Evolutionary conservation across 1,140 invertebrate genomes (phyloP).

Genomic region (Bursaphelenchus mucronatus): DNA sequence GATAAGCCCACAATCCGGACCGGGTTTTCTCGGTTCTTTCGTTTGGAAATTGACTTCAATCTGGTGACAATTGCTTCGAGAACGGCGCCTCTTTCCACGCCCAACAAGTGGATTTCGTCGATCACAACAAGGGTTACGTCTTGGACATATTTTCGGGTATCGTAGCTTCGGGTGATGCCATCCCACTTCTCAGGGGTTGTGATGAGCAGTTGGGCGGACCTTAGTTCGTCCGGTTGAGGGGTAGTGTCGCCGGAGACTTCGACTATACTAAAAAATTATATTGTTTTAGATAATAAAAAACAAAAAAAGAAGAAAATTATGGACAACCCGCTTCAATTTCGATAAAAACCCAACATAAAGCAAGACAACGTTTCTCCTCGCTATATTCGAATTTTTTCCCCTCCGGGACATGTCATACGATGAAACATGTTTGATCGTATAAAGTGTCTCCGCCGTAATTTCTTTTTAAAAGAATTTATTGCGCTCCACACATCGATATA

Average conservation of each 20-base stretch:
- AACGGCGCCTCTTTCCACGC: slow-evolving; percentile 69
- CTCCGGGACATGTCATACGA: too few species aligned
- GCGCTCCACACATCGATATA: too few species aligned
- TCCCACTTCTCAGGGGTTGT: slow-evolving; percentile 99
- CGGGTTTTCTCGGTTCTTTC: slow-evolving; percentile 67
- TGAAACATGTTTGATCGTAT: too few species aligned
- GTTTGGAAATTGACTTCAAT: slow-evolving; percentile 52
- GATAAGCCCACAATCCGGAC: slow-evolving; percentile 89
- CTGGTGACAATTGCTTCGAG: slow-evolving; percentile 70
- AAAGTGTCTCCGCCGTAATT: too few species aligned
- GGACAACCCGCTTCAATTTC: background rate
- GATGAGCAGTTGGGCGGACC: slow-evolving; percentile 81
- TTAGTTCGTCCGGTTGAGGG: slow-evolving; percentile 81
- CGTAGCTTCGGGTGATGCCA: slow-evolving; percentile 93
- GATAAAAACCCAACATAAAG: slow-evolving; percentile 5
- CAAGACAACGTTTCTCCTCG: too few species aligned
- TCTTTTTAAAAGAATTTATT: too few species aligned
- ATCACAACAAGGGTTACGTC: slow-evolving; percentile 88
- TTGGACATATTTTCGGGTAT: slow-evolving; percentile 86
- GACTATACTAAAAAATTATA: slow-evolving; percentile 70
- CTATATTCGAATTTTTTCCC: too few species aligned
- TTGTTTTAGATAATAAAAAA: too few species aligned
- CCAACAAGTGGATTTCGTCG: slow-evolving; percentile 95
- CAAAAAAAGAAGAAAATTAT: background rate
- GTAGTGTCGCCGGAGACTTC: slow-evolving; percentile 93